Conservation (phyloP, 2,888 invertebrate genomes). For the Podotricha telesiphe region DNA sequence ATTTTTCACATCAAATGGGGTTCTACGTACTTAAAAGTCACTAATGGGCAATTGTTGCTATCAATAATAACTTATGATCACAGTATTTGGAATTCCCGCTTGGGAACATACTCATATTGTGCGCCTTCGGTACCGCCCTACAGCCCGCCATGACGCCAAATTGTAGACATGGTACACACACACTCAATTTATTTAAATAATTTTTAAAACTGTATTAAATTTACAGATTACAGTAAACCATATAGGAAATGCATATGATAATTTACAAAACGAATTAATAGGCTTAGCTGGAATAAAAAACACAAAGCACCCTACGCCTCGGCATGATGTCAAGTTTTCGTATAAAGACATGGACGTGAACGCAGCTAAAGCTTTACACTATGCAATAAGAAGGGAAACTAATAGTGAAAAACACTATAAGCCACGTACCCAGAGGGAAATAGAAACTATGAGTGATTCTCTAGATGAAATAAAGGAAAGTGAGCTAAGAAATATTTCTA, state of each 20-base stretch:
- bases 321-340: not conserved
- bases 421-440: not conserved
- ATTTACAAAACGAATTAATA: conserved; percentile 57
- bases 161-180: too few species aligned
- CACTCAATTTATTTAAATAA: too few species aligned
- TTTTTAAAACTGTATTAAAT: too few species aligned
- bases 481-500: conserved; percentile 48
- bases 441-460: not conserved
- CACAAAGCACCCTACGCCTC: not conserved
- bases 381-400: conserved; percentile 14
- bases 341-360: not conserved
- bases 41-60: too few species aligned
- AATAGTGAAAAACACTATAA: conserved; percentile 10
- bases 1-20: too few species aligned
- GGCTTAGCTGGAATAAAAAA: conserved; percentile 45
- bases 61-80: too few species aligned
- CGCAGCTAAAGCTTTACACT: not conserved
- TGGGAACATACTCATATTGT: too few species aligned
- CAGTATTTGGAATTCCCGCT: too few species aligned
- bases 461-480: conserved; percentile 28
- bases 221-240: conserved; percentile 61
- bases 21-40: too few species aligned
- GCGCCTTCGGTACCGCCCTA: too few species aligned
- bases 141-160: too few species aligned
- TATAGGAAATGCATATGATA: conserved; percentile 63